These are phyloP conservation scores for Chrysochloris asiatica DNA, from an alignment of 2,113 vertebrate species.

Conservation along the genomic window DNA sequence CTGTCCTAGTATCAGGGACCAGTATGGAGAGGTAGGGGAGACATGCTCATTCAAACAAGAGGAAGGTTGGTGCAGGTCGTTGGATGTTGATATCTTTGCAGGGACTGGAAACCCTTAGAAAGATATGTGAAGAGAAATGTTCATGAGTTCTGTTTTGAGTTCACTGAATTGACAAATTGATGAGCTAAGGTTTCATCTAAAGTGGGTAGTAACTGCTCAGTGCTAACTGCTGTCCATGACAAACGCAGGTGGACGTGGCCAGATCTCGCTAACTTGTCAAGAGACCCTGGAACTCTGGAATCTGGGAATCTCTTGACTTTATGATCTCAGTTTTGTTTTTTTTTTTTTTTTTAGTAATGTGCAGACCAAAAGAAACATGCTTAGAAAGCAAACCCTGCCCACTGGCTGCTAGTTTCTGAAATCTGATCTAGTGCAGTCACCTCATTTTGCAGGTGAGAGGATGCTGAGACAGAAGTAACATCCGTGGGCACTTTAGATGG, in stretches of 20 bases:
- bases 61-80: neutral
- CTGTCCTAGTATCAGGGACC: neutral
- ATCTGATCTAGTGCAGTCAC: neutral
- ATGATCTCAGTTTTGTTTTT: neutral
- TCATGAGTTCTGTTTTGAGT: neutral
- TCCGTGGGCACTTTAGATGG: neutral
- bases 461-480: neutral
- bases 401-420: neutral
- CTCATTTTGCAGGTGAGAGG: neutral
- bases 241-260: rapidly evolving
- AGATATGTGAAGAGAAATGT: neutral
- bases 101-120: neutral
- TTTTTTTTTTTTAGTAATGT: neutral
- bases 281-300: neutral
- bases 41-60: neutral
- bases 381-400: neutral
- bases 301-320: neutral
- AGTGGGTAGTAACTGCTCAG: neutral
- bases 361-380: neutral
- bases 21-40: neutral
- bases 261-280: neutral
- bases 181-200: neutral
- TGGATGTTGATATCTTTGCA: neutral
- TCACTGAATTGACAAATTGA: neutral
- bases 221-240: neutral